Base-by-base conservation (phyloP, 1,140 invertebrate genomes). In the Drosophila subpulchrella region DNA sequence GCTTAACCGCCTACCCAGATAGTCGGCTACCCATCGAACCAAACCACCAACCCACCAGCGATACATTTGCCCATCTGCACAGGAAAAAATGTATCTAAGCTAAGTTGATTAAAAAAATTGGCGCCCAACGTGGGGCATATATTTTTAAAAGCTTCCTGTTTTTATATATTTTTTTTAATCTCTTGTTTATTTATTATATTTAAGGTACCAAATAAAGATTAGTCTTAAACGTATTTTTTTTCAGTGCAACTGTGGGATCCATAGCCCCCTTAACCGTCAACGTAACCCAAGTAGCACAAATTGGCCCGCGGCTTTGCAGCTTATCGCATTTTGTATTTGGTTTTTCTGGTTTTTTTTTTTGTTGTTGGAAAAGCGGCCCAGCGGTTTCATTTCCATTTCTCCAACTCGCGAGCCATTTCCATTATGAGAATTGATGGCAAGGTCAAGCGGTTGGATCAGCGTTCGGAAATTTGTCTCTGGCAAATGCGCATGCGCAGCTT, bases 401-500 rank as follows among this genome's bases (percentile, higher is more conserved):
- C 55, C 41, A 15, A 30, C n/a, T 67, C 34, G 34, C 63, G 50
- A 65, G 32, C 60, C 65, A 68, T 66, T 53, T 66, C 65, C 72
- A 84, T 83, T 83, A 83, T 73, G 71, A 77, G 76, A 89, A 88
- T 84, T 81, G 80, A 88, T 88, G 77, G 84, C 84, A 88, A 88
- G 84, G 84, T 88, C 84, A 88, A 86, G 70, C 77, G 68, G n/a
- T 70, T 62, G 56, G 80, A 81, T 85, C 82, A 81, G n/a, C 46
- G 32, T 27, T 67, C 48, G 41, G 44, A 59, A 79, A 79, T 78
- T 78, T 71, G 78, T 80, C 51, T 75, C 47, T 59, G 32, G 75
- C 74, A 65, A 61, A 78, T 44, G 67, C 78, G 81, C 78, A 75
- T 50, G 61, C 72, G 74, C 74, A 66, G 51, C 47, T 20, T 48